Evolutionary conservation across 2,113 vertebrate genomes (phyloP).

Genomic region (Siniperca chuatsi): DNA sequence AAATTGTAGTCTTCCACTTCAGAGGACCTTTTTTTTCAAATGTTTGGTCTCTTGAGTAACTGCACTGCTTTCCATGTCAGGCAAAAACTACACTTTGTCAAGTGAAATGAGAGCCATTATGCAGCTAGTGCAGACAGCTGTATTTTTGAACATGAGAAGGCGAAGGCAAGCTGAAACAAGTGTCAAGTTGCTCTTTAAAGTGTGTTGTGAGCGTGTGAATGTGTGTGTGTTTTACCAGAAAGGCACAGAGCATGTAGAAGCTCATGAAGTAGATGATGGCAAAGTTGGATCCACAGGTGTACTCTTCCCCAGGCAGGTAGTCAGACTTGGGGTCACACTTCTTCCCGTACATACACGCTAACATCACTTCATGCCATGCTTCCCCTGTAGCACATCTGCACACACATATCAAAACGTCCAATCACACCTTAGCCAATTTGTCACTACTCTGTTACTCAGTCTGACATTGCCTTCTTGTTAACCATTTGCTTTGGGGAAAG

Average conservation of each 20-base stretch:
- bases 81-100: no score
- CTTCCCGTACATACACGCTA: slow-evolving; percentile 91
- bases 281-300: slow-evolving; percentile 90
- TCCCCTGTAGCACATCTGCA: slow-evolving; percentile 92
- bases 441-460: background rate
- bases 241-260: slow-evolving; percentile 97
- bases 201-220: background rate
- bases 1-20: no score
- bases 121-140: background rate
- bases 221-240: slow-evolving; percentile 85
- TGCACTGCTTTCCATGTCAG: no score
- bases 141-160: background rate
- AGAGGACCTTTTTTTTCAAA: no score
- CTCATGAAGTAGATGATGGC: slow-evolving; percentile 96
- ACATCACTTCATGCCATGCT: slow-evolving; percentile 94
- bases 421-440: background rate
- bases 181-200: background rate
- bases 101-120: no score
- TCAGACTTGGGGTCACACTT: slow-evolving; percentile 92
- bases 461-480: background rate
- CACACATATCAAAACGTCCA: background rate
- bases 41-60: no score
- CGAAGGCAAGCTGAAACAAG: background rate
- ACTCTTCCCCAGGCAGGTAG: slow-evolving; percentile 89
- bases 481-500: background rate